Evolutionary conservation across 2,113 vertebrate genomes (phyloP).

Genomic region (Catharus minimus): DNA sequence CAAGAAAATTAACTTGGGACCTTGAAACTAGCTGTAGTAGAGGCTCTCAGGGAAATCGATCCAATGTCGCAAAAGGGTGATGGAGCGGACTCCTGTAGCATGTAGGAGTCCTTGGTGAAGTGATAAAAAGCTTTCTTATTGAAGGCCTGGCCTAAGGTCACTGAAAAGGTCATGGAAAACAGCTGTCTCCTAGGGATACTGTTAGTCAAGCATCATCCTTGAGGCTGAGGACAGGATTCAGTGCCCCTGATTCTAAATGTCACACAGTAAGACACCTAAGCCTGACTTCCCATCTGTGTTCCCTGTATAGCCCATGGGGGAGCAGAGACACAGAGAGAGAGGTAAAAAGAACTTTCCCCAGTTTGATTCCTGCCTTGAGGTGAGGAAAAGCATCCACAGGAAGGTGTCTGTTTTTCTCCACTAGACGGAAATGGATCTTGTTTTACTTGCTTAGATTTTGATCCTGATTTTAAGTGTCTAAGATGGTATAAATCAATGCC

Average conservation of each 20-base stretch:
- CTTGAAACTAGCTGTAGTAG: constrained; percentile 22
- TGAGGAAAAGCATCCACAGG: neutral
- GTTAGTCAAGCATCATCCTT: neutral
- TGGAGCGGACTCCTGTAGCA: neutral
- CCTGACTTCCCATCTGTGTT: neutral
- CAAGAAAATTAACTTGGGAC: constrained; percentile 30
- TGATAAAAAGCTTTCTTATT: constrained; percentile 11
- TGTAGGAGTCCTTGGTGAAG: constrained; percentile 12
- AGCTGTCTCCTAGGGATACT: neutral
- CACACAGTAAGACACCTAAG: neutral
- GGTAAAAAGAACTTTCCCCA: neutral
- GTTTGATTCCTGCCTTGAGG: neutral
- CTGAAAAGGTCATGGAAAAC: neutral
- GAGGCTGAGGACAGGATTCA: neutral
- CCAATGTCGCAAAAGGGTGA: neutral
- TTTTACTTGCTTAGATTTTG: neutral
- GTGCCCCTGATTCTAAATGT: neutral
- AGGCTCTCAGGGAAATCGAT: neutral
- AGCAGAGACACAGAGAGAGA: neutral
- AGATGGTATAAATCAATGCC: neutral
- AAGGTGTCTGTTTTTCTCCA: neutral
- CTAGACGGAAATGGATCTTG: neutral
- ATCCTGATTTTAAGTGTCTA: neutral
- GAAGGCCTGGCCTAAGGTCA: neutral
- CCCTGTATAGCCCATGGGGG: neutral